phyloP scores from a whole-genome alignment of 2,888 invertebrate genomes.

The Lasioglossum oenotherae region DNA sequence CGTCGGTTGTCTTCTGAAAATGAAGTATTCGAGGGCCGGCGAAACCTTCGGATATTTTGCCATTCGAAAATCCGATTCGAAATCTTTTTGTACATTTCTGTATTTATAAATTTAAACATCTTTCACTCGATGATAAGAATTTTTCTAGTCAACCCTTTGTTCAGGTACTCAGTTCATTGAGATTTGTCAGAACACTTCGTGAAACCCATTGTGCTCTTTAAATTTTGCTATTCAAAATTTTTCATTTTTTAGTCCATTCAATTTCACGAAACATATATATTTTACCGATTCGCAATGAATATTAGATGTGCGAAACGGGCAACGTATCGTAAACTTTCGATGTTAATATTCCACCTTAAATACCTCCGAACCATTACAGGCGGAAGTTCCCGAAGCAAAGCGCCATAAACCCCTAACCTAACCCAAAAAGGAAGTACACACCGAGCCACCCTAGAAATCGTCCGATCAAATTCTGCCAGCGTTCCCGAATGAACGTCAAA shows the following conservation, averaged over 20 bases:
- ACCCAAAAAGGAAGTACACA: neutral
- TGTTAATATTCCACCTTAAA: neutral
- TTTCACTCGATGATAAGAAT: neutral
- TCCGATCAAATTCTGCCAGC: constrained; percentile 1
- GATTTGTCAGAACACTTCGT: neutral
- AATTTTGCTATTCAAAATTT: no score
- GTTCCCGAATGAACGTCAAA: constrained; percentile 15
- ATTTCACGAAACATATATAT: no score
- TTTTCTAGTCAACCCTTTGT: neutral
- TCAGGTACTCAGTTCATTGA: no score
- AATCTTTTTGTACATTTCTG: neutral
- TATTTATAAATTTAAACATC: neutral
- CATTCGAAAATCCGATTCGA: neutral
- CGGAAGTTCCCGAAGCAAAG: neutral
- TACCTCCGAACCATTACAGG: neutral
- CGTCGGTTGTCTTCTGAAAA: constrained; percentile 3
- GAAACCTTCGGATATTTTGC: neutral
- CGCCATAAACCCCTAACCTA: neutral
- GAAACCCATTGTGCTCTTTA: neutral
- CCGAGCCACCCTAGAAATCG: neutral
- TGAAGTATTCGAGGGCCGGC: neutral
- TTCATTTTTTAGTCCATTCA: neutral
- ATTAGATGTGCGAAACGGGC: neutral
- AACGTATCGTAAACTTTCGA: neutral
- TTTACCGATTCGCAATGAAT: neutral